A percentile compares a stretch with the other conserved stretches of the same genome.
Conservation (phyloP, 2,888 invertebrate genomes). For the Dolichopus griseipennis region DNA sequence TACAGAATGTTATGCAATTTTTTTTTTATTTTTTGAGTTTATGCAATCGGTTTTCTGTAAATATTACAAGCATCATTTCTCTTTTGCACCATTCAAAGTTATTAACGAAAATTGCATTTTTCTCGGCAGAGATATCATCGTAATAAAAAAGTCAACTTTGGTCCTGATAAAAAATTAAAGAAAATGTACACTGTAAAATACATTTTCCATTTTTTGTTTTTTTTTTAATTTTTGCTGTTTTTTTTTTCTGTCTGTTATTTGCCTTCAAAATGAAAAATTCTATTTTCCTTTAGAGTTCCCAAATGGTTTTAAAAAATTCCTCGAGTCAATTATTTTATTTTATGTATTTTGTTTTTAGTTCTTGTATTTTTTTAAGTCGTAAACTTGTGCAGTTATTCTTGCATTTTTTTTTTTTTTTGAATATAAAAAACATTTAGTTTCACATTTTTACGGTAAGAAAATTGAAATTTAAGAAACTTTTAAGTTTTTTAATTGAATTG, state of each 20-base stretch:
- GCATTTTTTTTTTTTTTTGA: background rate
- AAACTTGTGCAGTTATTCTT: conserved; percentile 1
- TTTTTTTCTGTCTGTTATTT: background rate
- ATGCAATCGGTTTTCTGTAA: background rate
- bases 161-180: conserved; percentile 6
- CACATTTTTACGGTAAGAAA: no score
- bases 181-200: background rate
- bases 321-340: background rate
- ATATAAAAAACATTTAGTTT: background rate
- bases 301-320: conserved; percentile 2
- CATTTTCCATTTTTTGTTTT: background rate
- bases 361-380: background rate
- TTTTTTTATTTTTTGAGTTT: background rate
- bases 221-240: background rate
- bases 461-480: no score
- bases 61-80: background rate
- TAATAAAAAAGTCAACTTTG: conserved; percentile 4
- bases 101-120: conserved; percentile 6
- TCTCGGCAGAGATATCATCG: conserved; percentile 6
- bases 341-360: background rate
- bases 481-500: no score
- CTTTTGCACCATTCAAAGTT: conserved; percentile 1
- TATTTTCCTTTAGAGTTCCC: conserved; percentile 4
- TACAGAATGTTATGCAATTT: no score
- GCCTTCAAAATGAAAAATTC: conserved; percentile 3